phyloP scores from a whole-genome alignment of 2,888 invertebrate genomes.

The Ctenicera cuprea region DNA sequence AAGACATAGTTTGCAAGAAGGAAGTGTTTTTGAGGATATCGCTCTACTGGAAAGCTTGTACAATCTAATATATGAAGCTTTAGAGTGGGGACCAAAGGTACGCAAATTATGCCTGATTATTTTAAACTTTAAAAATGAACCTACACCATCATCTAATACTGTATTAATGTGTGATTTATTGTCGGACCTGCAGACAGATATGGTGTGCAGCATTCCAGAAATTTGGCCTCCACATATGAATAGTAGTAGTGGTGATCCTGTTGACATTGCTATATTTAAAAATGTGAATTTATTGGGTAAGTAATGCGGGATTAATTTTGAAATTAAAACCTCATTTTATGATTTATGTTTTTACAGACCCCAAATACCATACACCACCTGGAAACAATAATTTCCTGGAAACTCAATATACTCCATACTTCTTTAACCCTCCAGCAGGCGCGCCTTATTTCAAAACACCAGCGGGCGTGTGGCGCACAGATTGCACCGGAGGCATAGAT shows the following conservation, averaged over 20 bases:
- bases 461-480: no score
- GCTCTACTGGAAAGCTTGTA: slow-evolving; percentile 85
- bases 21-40: slow-evolving; percentile 91
- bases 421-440: no score
- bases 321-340: slow-evolving; percentile 37
- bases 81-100: slow-evolving; percentile 76
- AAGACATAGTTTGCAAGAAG: slow-evolving; percentile 89
- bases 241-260: slow-evolving; percentile 71
- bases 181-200: slow-evolving; percentile 74
- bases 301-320: slow-evolving; percentile 24
- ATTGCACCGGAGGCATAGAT: no score
- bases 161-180: slow-evolving; percentile 65
- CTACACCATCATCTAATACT: slow-evolving; percentile 11
- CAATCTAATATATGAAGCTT: slow-evolving; percentile 77
- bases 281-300: slow-evolving; percentile 61
- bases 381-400: slow-evolving; percentile 32
- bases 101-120: slow-evolving; percentile 76
- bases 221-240: slow-evolving; percentile 76
- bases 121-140: slow-evolving; percentile 72
- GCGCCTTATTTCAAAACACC: no score
- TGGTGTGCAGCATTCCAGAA: slow-evolving; percentile 76
- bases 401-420: not conserved
- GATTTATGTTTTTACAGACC: slow-evolving; percentile 55
- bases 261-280: slow-evolving; percentile 68
- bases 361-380: slow-evolving; percentile 59